These are phyloP conservation scores for Cylloceria caligata DNA, from an alignment of 2,888 invertebrate genomes.

Conservation along the genomic window DNA sequence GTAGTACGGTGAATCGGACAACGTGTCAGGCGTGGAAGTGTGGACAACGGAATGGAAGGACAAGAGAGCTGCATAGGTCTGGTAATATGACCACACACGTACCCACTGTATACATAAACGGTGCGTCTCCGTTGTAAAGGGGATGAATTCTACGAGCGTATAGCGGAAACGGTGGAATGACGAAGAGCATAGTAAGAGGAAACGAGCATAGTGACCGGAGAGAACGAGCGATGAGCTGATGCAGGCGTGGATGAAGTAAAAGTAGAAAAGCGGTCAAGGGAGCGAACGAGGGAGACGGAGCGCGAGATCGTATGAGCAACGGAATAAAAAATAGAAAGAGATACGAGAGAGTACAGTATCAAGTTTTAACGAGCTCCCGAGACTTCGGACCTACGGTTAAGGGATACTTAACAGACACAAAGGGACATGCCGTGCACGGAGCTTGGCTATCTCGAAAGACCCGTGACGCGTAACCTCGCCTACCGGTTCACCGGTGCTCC, in stretches of 20 bases:
- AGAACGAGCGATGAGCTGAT: not conserved
- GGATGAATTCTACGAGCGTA: constrained; percentile 22
- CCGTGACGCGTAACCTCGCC: constrained; percentile 29
- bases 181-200: constrained; percentile 24
- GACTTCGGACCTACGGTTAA: constrained; percentile 67
- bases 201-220: constrained; percentile 14
- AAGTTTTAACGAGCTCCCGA: constrained; percentile 76
- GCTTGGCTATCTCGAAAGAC: constrained; percentile 41
- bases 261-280: constrained; percentile 12
- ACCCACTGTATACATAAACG: constrained; percentile 28
- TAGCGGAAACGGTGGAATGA: constrained; percentile 11
- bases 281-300: not conserved
- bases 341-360: constrained; percentile 68
- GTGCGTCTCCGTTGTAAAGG: constrained; percentile 28
- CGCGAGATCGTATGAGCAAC: not conserved
- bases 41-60: not conserved
- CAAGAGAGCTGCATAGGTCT: not conserved
- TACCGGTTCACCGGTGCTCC: not conserved
- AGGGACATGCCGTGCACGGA: constrained; percentile 42
- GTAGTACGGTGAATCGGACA: not conserved
- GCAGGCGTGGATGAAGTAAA: constrained; percentile 11
- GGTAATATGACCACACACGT: constrained; percentile 1
- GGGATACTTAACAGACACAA: constrained; percentile 70
- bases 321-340: constrained; percentile 8
- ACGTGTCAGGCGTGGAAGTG: not conserved